Conservation (phyloP, 2,888 invertebrate genomes). For the Acronicta alni region DNA sequence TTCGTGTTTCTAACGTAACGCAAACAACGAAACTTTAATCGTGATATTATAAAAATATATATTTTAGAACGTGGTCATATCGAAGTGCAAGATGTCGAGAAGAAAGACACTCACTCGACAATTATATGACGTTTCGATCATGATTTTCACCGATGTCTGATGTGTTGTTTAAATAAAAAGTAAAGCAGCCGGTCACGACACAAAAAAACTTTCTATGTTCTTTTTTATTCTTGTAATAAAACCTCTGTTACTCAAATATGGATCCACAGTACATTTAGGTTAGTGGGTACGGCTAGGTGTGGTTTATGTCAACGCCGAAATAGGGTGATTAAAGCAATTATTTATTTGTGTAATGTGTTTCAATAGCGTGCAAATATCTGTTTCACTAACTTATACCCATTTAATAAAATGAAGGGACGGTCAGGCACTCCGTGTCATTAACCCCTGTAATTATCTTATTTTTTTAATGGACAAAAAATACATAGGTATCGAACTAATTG, state of each 20-base stretch:
- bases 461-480: too few species aligned
- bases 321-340: constrained; percentile 6
- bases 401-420: constrained; percentile 6
- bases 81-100: constrained; percentile 16
- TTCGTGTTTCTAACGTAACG: too few species aligned
- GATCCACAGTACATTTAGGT: constrained; percentile 16
- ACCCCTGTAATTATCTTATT: too few species aligned
- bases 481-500: too few species aligned
- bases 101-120: constrained; percentile 25
- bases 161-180: constrained; percentile 47
- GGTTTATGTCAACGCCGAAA: constrained; percentile 8
- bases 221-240: constrained; percentile 17
- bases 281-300: constrained; percentile 15
- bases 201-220: constrained; percentile 36
- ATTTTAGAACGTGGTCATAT: background rate
- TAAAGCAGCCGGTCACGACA: constrained; percentile 47
- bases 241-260: constrained; percentile 8
- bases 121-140: constrained; percentile 29
- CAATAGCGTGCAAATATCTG: constrained; percentile 23
- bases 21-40: too few species aligned
- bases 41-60: too few species aligned
- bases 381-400: background rate
- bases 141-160: constrained; percentile 47
- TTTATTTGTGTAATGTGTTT: background rate
- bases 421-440: background rate